Base-by-base conservation (phyloP, 2,113 vertebrate genomes). In the Corydoras maculifer region DNA sequence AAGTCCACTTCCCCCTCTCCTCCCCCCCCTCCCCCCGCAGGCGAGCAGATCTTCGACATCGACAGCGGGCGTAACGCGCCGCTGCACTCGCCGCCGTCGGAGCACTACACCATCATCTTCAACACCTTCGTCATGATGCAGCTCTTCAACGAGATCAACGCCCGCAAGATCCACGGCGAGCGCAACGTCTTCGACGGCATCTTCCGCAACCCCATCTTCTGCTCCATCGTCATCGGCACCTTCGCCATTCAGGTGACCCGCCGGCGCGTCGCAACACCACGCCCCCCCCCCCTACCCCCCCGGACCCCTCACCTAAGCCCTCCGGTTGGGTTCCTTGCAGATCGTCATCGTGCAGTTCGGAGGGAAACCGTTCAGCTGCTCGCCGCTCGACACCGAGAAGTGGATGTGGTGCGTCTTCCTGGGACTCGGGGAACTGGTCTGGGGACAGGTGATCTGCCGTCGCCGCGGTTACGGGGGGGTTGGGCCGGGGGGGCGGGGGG, bases 91-190 rank as follows among this genome's bases (percentile, higher is more conserved):
- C 97, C 97, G 4, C 96, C 96, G 9, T 98, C 97, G 0, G 97
- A 99, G 68, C 97, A 99, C 82, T 99, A 99, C 83, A 98, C 97
- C 79, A 97, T 99, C 84, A 98, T 99, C 85, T 99, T 99, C 89
- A 99, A 99, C 87, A 95, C 94, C 60, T 99, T 99, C 7, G 97
- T 99, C 84, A 93, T 99, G 94, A 99, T 99, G 97, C 97, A 99
- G 85, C 93, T 99, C 68, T 99, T 99, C 85, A 99, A 99, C 3
- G 97, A 99, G 84, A 94, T 99, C 87, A 99, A 99, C 0, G 97
- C 97, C 29, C 93, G 96, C 53, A 99, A 99, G 81, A 98, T 99
- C 87, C 97, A 99, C 0, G 96, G 97, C 0, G 97, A 99, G 87
- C 91, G 94, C 77, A 99, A 99, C 0, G 97, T 99, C 76, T 99